Percentiles rank a stretch among this genome's conserved stretches.
phyloP scores from a whole-genome alignment of 2,888 invertebrate genomes.

The Dicyrtomina minuta region DNA sequence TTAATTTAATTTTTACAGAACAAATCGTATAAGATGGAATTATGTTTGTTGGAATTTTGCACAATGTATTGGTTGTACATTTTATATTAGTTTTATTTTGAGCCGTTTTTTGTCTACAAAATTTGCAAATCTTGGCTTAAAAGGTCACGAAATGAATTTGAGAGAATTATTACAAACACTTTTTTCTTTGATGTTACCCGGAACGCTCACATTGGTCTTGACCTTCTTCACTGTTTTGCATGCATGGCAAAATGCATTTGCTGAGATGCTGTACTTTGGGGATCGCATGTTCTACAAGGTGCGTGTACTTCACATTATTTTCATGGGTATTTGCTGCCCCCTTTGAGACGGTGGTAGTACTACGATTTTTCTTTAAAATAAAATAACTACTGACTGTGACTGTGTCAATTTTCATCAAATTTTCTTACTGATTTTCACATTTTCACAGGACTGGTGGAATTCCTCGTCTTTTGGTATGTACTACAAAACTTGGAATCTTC shows the following conservation, averaged over 20 bases:
- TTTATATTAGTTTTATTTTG: slow-evolving; percentile 78
- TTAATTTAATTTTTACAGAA: slow-evolving; percentile 59
- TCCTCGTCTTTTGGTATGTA: slow-evolving; percentile 76
- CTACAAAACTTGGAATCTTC: slow-evolving; percentile 93
- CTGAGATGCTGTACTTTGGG: slow-evolving; percentile 83
- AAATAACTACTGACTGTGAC: no score
- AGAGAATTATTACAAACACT: slow-evolving; percentile 43
- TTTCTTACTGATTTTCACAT: slow-evolving; percentile 39
- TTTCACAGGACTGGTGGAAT: slow-evolving; percentile 99
- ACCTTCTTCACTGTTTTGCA: slow-evolving; percentile 87
- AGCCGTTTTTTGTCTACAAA: slow-evolving; percentile 66
- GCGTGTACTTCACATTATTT: no score
- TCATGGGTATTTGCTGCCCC: neutral
- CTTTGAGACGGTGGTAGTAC: no score
- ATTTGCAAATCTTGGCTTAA: slow-evolving; percentile 46
- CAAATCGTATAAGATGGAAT: slow-evolving; percentile 71
- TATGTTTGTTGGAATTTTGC: slow-evolving; percentile 68
- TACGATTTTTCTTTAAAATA: no score
- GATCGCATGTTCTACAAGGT: slow-evolving; percentile 81
- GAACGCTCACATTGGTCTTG: slow-evolving; percentile 68
- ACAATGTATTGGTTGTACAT: slow-evolving; percentile 77
- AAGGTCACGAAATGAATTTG: slow-evolving; percentile 45
- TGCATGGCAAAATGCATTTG: slow-evolving; percentile 86
- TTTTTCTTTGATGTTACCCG: slow-evolving; percentile 74
- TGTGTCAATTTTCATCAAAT: no score